A percentile compares a stretch with the other conserved stretches of the same genome.
Conservation (phyloP, 2,113 vertebrate genomes). For the Gobius niger region DNA sequence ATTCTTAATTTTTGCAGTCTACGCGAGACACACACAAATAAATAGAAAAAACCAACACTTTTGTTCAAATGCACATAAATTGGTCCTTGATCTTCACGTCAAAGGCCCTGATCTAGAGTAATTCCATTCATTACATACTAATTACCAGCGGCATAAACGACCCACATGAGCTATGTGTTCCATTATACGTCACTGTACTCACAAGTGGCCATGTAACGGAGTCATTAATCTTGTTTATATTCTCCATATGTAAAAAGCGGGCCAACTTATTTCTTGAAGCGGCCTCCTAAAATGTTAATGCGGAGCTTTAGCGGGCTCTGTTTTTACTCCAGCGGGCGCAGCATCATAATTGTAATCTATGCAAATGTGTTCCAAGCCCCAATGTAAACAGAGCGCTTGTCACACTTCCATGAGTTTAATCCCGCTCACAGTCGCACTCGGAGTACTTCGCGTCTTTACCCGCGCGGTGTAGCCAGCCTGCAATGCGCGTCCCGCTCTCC, state of each 20-base stretch:
- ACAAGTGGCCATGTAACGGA: background rate
- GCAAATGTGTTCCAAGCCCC: background rate
- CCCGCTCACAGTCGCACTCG: background rate
- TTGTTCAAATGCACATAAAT: too few relatives aligned
- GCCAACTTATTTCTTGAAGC: background rate
- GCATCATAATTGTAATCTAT: slow-evolving; percentile 4
- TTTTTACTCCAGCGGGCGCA: background rate
- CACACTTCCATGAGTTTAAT: slow-evolving; percentile 25
- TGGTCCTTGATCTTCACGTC: too few relatives aligned
- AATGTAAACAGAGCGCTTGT: slow-evolving; percentile 15
- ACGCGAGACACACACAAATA: too few relatives aligned
- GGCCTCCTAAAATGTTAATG: background rate
- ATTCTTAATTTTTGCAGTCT: too few relatives aligned
- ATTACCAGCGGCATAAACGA: too few relatives aligned
- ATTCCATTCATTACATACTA: too few relatives aligned
- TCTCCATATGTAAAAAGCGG: background rate
- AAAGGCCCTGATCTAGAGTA: too few relatives aligned
- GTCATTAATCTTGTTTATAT: background rate
- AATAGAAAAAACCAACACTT: too few relatives aligned
- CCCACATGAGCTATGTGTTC: background rate
- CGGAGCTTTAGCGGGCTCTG: background rate
- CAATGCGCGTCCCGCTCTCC: too few relatives aligned
- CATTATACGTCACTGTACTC: background rate
- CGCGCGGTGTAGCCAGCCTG: too few relatives aligned
- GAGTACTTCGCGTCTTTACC: background rate